Evolutionary conservation across 2,113 vertebrate species (phyloP).

Genomic region (Phodopus roborovskii): DNA sequence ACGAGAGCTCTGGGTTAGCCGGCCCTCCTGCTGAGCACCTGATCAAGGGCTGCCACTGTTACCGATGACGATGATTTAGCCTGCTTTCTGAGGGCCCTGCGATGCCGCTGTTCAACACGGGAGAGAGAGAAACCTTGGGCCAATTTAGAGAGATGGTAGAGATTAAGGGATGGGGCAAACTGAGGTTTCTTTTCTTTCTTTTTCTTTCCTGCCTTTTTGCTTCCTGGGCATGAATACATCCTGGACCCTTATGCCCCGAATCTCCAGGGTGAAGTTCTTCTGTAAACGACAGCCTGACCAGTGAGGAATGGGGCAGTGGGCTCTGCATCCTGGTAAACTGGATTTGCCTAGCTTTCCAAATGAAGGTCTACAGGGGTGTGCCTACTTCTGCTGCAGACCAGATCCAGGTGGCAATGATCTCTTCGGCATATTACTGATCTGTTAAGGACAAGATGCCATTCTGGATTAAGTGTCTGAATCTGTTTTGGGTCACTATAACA

Average conservation of each 20-base stretch:
- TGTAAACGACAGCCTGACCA: background rate
- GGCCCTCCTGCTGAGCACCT: background rate
- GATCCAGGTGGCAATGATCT: background rate
- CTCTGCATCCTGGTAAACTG: background rate
- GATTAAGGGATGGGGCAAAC: background rate
- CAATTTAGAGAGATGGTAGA: background rate
- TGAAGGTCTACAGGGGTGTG: accelerated
- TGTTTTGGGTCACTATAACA: background rate
- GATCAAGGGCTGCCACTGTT: background rate
- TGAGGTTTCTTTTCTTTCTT: background rate
- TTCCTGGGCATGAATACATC: background rate
- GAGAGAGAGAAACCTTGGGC: background rate
- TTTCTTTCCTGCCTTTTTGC: background rate
- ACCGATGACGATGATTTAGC: background rate
- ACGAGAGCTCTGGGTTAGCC: background rate
- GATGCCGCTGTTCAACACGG: background rate
- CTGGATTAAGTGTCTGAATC: background rate
- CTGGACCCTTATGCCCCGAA: background rate
- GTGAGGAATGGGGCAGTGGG: background rate
- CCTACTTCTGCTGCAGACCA: too few relatives aligned
- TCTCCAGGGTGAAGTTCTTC: background rate
- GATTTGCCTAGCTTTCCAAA: background rate
- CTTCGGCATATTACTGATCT: background rate
- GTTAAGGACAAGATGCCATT: background rate
- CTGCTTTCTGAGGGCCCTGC: background rate